Percentiles rank a stretch among this genome's conserved stretches.
Evolutionary conservation across 2,797 vertebrate species (phyloP).

Genomic region (Phylloscopus collybita): DNA sequence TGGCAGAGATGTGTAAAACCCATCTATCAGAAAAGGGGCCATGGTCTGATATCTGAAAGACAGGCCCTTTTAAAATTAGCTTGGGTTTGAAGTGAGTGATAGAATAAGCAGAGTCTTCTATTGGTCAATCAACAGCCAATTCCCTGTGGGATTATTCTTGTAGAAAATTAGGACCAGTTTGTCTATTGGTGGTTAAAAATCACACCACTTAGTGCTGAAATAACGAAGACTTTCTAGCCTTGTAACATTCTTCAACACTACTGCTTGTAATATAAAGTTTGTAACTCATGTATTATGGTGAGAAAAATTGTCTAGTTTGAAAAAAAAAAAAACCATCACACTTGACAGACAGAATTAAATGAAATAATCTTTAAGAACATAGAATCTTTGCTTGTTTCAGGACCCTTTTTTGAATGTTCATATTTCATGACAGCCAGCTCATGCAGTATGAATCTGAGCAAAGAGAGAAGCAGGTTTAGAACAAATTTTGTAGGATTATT

Average conservation of each 20-base stretch:
- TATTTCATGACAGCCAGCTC: slow-evolving; percentile 41
- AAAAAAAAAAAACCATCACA: not conserved
- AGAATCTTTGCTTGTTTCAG: slow-evolving; percentile 60
- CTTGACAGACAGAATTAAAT: slow-evolving; percentile 42
- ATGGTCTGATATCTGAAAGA: not conserved
- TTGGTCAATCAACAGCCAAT: not conserved
- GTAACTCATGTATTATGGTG: not conserved
- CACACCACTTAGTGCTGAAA: not conserved
- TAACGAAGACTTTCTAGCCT: not conserved
- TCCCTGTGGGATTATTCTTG: not conserved
- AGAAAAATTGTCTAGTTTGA: not conserved
- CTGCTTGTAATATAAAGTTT: not conserved
- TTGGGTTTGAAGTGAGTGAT: not conserved
- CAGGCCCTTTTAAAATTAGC: not conserved
- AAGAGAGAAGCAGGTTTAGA: slow-evolving; percentile 18
- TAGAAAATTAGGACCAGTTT: not conserved
- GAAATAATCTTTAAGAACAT: slow-evolving; percentile 56
- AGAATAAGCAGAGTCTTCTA: not conserved
- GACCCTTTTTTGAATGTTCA: slow-evolving; percentile 59
- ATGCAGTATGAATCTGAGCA: slow-evolving; percentile 37
- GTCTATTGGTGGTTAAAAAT: not conserved
- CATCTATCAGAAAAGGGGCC: not conserved
- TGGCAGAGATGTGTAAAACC: not conserved
- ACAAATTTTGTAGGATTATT: slow-evolving; percentile 54
- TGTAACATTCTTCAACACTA: not conserved